Evolutionary conservation across 2,888 invertebrate species (phyloP).

Genomic region (Eugnorisma glareosa): DNA sequence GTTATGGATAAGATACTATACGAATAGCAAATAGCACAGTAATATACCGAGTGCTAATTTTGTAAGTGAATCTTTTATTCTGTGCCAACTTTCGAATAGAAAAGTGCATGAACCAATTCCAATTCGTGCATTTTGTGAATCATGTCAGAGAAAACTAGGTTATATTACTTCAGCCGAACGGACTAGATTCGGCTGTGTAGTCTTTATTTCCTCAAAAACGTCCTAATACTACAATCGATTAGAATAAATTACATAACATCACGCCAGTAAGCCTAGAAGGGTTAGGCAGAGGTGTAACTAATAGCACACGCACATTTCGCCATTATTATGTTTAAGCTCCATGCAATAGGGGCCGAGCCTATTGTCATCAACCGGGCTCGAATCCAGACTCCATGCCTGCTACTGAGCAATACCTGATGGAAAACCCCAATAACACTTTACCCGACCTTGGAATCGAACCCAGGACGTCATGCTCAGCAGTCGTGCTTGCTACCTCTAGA

Average conservation of each 20-base stretch:
- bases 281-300: not conserved
- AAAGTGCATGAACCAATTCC: constrained; percentile 36
- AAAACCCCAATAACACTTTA: not conserved
- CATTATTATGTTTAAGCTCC: not conserved
- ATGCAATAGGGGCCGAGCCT: not conserved
- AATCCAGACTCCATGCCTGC: not conserved
- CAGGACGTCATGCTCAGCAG: not conserved
- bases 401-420: not conserved
- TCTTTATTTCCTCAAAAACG: not conserved
- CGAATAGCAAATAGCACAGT: not conserved
- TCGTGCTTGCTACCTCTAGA: not conserved
- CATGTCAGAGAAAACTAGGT: not conserved
- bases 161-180: not conserved
- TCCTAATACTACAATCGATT: not conserved
- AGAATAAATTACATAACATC: not conserved
- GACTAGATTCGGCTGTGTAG: not conserved
- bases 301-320: not conserved
- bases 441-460: not conserved
- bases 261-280: not conserved
- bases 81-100: constrained; percentile 37
- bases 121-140: constrained; percentile 13
- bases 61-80: constrained; percentile 33
- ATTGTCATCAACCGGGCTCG: not conserved
- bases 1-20: not conserved
- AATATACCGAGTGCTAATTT: constrained; percentile 31